phyloP scores from a whole-genome alignment of 1,140 invertebrate species.

The Drosophila carrolli region DNA sequence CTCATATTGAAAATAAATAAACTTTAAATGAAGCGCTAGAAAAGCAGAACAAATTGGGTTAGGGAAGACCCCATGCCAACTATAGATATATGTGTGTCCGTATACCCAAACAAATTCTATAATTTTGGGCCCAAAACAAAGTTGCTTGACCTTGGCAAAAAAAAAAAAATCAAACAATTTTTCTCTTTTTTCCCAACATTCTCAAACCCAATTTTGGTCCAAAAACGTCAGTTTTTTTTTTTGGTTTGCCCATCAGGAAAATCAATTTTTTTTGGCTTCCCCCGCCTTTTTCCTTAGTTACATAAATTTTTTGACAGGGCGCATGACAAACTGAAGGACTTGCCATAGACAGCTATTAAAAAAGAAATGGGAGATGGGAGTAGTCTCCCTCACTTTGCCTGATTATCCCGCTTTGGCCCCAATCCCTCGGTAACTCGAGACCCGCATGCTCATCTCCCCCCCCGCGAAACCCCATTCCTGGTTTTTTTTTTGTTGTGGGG shows the following conservation, averaged over 20 bases:
- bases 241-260: slow-evolving; percentile 12
- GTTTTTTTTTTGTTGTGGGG: background rate
- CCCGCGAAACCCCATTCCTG: background rate
- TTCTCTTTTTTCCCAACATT: background rate
- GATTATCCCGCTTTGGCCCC: slow-evolving; percentile 33
- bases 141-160: slow-evolving; percentile 31
- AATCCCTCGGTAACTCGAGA: slow-evolving; percentile 23
- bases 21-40: slow-evolving; percentile 9
- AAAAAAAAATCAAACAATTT: background rate
- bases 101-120: background rate
- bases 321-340: slow-evolving; percentile 59
- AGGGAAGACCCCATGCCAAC: slow-evolving; percentile 29
- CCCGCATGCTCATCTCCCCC: background rate
- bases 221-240: slow-evolving; percentile 8
- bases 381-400: slow-evolving; percentile 25
- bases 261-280: slow-evolving; percentile 32
- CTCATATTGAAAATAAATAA: slow-evolving; percentile 34
- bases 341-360: slow-evolving; percentile 34
- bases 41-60: slow-evolving; percentile 22
- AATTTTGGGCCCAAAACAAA: slow-evolving; percentile 8
- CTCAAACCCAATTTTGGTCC: slow-evolving; percentile 1
- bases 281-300: slow-evolving; percentile 16
- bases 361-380: background rate
- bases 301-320: slow-evolving; percentile 63
- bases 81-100: background rate